Base-by-base conservation (phyloP, 2,113 vertebrate genomes). In the Tachysurus vachellii region DNA sequence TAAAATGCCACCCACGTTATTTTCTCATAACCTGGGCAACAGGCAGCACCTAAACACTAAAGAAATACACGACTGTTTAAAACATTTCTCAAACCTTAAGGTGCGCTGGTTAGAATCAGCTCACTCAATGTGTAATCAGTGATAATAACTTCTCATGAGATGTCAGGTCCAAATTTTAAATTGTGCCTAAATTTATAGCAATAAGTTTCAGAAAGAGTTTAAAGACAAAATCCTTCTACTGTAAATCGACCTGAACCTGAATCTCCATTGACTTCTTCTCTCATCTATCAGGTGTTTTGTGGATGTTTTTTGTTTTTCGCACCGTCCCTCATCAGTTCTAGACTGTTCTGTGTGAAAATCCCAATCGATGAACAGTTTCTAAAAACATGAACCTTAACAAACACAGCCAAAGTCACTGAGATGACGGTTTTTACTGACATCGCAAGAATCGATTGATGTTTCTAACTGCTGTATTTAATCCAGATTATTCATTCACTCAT, bases 1-100 rank as follows among this genome's bases (percentile, higher is more conserved):
- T 85, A 85, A 79, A 79, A 79, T 85, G 19, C 21, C 84, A 85
- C 42, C 44, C 44, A 53, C 19, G 28, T 54, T 44, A 79, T 19
- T 21, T 75, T 59, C 82, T n/a, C 47, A 61, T 5, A 50, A 61
- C 71, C 42, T n/a, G 50, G 26, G 10, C 42, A 17, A 50, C 73
- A 53, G 84, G 73, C 44, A 62, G 71, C 73, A 85, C 71, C 57
- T 64, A 36, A 77, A 77, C 28, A 64, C 42, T 50, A 44, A 56
- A 84, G 36, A 57, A 57, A 75, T n/a, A 62, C 42, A 59, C 4
- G 44, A 36, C 36, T 5, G 31, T 76, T 71, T 28, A 42, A 21
- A 84, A 26, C 31, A 59, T 57, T 3, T 84, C 83, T 47, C 9
- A 47, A 73, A 47, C 70, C 4, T 73, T 47, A 75, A 44, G 31